These are phyloP conservation scores for Abrostola tripartita DNA, from an alignment of 2,888 invertebrate species.

Conservation along the genomic window DNA sequence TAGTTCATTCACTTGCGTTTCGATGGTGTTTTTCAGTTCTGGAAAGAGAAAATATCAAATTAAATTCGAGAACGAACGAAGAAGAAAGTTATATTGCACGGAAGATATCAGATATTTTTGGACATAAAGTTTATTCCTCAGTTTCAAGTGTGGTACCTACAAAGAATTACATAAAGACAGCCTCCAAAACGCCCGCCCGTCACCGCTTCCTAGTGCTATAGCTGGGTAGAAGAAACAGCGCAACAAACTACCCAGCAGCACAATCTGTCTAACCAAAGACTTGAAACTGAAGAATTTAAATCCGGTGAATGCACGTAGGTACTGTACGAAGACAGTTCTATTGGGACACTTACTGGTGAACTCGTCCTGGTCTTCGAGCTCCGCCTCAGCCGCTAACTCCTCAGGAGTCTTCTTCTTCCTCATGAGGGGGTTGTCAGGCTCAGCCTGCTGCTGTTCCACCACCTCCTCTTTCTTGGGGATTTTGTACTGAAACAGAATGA, in stretches of 20 bases:
- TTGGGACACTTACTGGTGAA: conserved; percentile 93
- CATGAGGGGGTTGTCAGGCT: conserved; percentile 98
- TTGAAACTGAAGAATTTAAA: too few species aligned
- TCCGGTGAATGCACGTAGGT: too few species aligned
- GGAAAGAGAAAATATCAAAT: conserved; percentile 79
- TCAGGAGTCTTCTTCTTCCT: conserved; percentile 99
- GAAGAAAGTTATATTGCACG: too few species aligned
- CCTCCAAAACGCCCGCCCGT: too few species aligned
- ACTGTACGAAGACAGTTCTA: not conserved
- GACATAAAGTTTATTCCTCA: too few species aligned
- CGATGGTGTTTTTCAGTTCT: conserved; percentile 99
- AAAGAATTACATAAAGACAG: too few species aligned
- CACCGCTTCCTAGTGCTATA: too few species aligned
- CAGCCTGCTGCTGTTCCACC: conserved; percentile 94
- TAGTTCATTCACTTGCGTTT: conserved; percentile 98
- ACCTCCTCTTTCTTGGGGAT: conserved; percentile 99
- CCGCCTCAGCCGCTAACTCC: conserved; percentile 98
- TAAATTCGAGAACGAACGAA: not conserved
- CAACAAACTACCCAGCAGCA: too few species aligned
- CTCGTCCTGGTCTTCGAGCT: conserved; percentile 98
- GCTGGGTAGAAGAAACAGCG: too few species aligned
- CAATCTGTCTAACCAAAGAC: too few species aligned
- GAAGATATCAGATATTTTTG: too few species aligned
- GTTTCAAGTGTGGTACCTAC: too few species aligned
- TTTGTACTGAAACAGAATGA: conserved; percentile 94